Percentiles rank a stretch among this genome's conserved stretches.
These are phyloP conservation scores for Pygoscelis adeliae DNA, from an alignment of 2,113 vertebrate genomes.

Conservation along the genomic window DNA sequence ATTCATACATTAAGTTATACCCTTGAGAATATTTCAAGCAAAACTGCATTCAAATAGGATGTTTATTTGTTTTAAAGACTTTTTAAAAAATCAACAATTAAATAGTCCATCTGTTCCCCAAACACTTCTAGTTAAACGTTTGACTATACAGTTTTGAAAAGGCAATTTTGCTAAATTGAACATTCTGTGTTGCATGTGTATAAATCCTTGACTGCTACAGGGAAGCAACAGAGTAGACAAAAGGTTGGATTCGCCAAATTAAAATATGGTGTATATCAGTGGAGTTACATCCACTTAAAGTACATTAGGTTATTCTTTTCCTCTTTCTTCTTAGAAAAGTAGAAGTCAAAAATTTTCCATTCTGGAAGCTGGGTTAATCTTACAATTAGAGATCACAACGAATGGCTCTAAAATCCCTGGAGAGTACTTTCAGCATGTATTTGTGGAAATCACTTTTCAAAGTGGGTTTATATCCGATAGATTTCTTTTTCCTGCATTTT, in stretches of 20 bases:
- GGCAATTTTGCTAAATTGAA: conserved; percentile 52
- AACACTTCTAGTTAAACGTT: conserved; percentile 52
- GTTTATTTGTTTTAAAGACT: conserved; percentile 56
- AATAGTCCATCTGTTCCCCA: conserved; percentile 53
- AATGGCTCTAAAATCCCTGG: not conserved
- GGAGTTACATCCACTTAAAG: not conserved
- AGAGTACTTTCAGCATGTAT: not conserved
- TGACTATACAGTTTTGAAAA: conserved; percentile 27
- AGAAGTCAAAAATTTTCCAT: not conserved
- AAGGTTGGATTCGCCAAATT: not conserved
- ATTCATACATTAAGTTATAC: conserved; percentile 39
- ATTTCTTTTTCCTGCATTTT: conserved; percentile 45
- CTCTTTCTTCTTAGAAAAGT: not conserved
- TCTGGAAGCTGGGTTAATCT: not conserved
- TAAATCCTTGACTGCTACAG: conserved; percentile 34
- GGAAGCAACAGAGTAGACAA: not conserved
- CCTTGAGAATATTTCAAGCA: conserved; percentile 46
- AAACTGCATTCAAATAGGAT: conserved; percentile 52
- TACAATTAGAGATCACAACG: not conserved
- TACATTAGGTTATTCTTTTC: not conserved
- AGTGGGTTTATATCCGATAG: conserved; percentile 43
- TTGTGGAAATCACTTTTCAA: conserved; percentile 56
- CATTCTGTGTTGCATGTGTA: not conserved
- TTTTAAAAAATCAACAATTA: conserved; percentile 27
- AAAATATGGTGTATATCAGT: not conserved